Conservation (phyloP, 2,113 vertebrate genomes). For the Tapirus terrestris region DNA sequence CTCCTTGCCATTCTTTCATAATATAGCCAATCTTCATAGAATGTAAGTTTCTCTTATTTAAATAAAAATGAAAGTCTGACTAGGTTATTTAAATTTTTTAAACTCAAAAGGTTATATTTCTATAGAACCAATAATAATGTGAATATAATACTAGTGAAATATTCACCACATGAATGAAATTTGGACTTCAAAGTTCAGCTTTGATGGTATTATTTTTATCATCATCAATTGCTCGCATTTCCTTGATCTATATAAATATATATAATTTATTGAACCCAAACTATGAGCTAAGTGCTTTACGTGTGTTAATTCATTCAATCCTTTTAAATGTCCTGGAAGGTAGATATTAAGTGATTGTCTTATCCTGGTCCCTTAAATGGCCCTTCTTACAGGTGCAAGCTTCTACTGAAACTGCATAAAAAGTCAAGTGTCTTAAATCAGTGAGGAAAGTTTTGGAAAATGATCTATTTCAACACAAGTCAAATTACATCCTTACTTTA, state of each 20-base stretch:
- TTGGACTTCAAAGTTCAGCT: slow-evolving; percentile 17
- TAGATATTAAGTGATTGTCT: neutral
- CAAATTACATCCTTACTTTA: neutral
- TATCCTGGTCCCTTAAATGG: neutral
- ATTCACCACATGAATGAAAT: slow-evolving; percentile 45
- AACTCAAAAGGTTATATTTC: neutral
- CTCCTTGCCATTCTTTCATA: neutral
- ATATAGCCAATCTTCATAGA: neutral
- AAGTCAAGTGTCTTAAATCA: neutral
- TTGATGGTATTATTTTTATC: slow-evolving; percentile 13
- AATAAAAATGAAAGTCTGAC: neutral
- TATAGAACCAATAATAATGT: neutral
- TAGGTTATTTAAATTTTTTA: slow-evolving; percentile 2
- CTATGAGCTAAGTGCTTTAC: neutral
- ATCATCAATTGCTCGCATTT: neutral
- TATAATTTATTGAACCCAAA: neutral
- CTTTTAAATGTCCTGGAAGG: neutral
- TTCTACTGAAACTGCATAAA: neutral
- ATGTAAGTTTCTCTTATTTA: neutral
- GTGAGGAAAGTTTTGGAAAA: neutral
- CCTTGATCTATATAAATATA: neutral
- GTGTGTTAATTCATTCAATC: neutral
- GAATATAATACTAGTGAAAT: slow-evolving; percentile 33
- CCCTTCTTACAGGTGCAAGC: neutral
- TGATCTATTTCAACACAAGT: neutral